These are phyloP conservation scores for Eciton burchellii DNA, from an alignment of 1,140 invertebrate genomes.

Conservation along the genomic window DNA sequence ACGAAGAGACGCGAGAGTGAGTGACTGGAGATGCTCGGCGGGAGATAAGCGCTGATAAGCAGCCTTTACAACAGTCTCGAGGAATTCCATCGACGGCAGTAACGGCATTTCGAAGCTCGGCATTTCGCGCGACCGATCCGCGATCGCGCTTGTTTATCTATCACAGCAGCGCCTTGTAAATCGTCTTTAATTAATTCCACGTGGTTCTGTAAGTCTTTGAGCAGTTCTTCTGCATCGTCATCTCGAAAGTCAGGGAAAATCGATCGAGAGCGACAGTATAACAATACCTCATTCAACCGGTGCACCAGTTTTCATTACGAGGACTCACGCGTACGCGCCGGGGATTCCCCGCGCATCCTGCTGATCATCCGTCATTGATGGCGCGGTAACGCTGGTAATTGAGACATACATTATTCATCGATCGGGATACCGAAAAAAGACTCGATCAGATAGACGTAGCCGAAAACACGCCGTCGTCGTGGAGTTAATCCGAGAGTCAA, in stretches of 20 bases:
- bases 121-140: not conserved
- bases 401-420: constrained; percentile 68
- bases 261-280: not conserved
- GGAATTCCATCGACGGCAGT: constrained; percentile 2
- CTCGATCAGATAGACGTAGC: constrained; percentile 46
- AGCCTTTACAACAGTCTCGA: not conserved
- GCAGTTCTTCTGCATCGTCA: too few relatives aligned
- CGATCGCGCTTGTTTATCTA: not conserved
- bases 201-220: too few relatives aligned
- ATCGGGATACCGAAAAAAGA: constrained; percentile 35
- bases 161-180: not conserved
- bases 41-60: not conserved
- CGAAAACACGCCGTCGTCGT: constrained; percentile 51
- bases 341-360: not conserved
- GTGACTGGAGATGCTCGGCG: not conserved
- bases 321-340: not conserved
- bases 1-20: constrained; percentile 4
- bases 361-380: constrained; percentile 39
- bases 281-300: not conserved
- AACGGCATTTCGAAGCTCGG: not conserved
- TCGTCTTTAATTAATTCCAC: not conserved
- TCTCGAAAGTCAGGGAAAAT: not conserved
- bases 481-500: constrained; percentile 46
- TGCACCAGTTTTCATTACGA: not conserved
- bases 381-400: constrained; percentile 55